Base-by-base conservation (phyloP, 2,888 invertebrate genomes). In the Parasteatoda lunata region DNA sequence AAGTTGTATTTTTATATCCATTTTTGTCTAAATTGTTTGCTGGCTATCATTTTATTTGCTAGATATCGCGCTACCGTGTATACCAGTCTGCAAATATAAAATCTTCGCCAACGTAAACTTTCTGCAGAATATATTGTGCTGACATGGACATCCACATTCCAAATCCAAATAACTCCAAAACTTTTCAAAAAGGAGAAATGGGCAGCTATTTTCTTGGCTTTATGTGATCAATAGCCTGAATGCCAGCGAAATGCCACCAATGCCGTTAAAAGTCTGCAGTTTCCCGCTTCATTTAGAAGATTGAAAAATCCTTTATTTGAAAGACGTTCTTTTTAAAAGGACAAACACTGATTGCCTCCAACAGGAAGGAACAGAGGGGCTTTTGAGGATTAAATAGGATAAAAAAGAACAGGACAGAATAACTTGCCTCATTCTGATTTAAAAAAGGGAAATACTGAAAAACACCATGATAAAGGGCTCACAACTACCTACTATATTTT, bases 221-320 rank as follows among this genome's bases (percentile, higher is more conserved):
- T 75, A 54, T 54, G 73, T 54, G 69, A 81, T 81, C 81, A 75
- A 81, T 81, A 75, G 45, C 54, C 47, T 9, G 68, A 81, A 66
- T 68, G 52, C 73, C 68, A 52, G n/a, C 73, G 66, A 66, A 80
- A 80, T 51, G 72, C 66, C 48, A 73, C 54, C 45, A 51, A 51
- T 75, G 68, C 68, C 75, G 81, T 81, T 81, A 75, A 69, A 54
- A 54, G 81, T 73, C 75, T 66, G 51, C 52, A 77, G 49, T 49
- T 30, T 47, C 59, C 59, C 51, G 66, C 52, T 69, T 80, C 81
- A 81, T 81, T 81, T 81, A 66, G 81, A 69, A 81, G 75, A 81
- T 81, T 81, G 81, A 81, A 81, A 80, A 81, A 75, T 81, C 81
- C 68, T 75, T 81, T 81, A 81, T 81, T 81, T 75, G 81, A 75